These are phyloP conservation scores for Apotomis betuletana DNA, from an alignment of 2,888 invertebrate genomes.

Conservation along the genomic window DNA sequence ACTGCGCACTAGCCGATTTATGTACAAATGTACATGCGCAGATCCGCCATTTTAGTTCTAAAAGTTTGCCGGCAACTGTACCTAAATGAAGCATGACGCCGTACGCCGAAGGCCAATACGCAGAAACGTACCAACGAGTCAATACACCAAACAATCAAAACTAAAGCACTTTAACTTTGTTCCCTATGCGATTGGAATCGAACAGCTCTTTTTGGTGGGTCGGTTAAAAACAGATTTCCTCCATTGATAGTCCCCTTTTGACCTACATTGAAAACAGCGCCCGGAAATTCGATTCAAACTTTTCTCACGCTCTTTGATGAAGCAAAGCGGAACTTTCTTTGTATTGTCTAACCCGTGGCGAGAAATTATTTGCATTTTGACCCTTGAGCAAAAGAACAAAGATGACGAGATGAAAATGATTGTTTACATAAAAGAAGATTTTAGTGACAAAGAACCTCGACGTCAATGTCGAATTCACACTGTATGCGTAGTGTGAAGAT, in stretches of 20 bases:
- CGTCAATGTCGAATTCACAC: no score
- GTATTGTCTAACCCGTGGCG: slow-evolving; percentile 48
- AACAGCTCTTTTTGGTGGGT: slow-evolving; percentile 21
- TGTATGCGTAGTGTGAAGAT: no score
- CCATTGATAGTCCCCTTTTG: slow-evolving; percentile 46
- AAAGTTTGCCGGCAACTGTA: no score
- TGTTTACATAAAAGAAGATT: not conserved
- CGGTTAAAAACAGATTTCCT: slow-evolving; percentile 28
- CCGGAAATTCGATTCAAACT: slow-evolving; percentile 64
- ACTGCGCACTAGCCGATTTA: no score
- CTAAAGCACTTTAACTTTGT: slow-evolving; percentile 38
- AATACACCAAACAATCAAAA: slow-evolving; percentile 31
- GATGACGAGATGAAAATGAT: not conserved
- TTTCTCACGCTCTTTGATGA: slow-evolving; percentile 62
- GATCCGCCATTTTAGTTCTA: no score
- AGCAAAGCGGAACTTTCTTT: slow-evolving; percentile 59
- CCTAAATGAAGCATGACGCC: no score
- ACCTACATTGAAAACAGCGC: slow-evolving; percentile 50
- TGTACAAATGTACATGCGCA: no score
- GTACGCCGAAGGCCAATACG: not conserved
- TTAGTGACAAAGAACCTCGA: not conserved
- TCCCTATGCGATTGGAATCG: slow-evolving; percentile 29
- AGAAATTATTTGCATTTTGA: slow-evolving; percentile 23
- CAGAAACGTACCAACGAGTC: slow-evolving; percentile 1
- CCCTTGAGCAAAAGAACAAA: not conserved